These are phyloP conservation scores for Caenorhabditis brenneri DNA, from an alignment of 1,140 invertebrate species.

Conservation along the genomic window DNA sequence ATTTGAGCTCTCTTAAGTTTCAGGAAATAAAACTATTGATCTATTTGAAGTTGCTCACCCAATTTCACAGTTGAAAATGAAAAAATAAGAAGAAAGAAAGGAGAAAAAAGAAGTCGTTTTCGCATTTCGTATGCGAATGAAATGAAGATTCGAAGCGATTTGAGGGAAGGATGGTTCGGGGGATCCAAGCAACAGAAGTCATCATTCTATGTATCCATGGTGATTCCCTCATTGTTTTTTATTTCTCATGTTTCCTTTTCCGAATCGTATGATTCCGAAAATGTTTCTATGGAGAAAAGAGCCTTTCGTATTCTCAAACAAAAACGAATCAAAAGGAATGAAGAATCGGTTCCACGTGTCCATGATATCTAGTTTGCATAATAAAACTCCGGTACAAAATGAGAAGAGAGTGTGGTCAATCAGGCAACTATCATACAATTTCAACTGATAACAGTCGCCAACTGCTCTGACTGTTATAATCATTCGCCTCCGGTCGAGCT, in stretches of 20 bases:
- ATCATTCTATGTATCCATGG: background rate
- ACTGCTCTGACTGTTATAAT: background rate
- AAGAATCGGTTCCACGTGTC: constrained; percentile 9
- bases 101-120: background rate
- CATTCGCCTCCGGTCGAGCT: constrained; percentile 6
- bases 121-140: constrained; percentile 4
- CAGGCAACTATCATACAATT: background rate
- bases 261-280: background rate
- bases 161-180: background rate
- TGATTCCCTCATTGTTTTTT: background rate
- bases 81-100: background rate
- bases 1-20: background rate
- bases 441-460: background rate
- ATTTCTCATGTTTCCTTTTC: background rate
- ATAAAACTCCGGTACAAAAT: constrained; percentile 17
- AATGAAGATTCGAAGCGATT: background rate
- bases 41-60: too few relatives aligned
- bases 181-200: background rate
- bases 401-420: background rate
- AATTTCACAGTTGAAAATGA: background rate
- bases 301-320: background rate
- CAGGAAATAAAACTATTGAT: background rate
- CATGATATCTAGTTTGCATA: background rate
- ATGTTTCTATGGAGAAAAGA: background rate
- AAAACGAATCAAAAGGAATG: too few relatives aligned